Evolutionary conservation across 2,888 invertebrate species (phyloP).

Genomic region (Ditula angustiorana): DNA sequence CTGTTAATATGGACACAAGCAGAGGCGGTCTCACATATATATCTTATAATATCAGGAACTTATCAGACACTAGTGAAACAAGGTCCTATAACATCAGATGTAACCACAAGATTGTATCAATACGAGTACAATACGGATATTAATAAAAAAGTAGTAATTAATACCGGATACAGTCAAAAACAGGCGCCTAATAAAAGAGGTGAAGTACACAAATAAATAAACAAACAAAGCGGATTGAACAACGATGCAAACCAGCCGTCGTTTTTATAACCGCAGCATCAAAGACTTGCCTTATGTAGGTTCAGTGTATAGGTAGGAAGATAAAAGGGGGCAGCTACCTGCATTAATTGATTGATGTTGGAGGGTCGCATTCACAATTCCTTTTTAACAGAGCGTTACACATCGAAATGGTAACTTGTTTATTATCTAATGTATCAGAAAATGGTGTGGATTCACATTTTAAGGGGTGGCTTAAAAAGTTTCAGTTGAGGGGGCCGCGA

Average conservation of each 20-base stretch:
- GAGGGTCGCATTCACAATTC: constrained; percentile 50
- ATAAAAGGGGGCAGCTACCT: constrained; percentile 57
- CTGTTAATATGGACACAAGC: no score
- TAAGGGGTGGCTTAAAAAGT: background rate
- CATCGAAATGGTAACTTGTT: constrained; percentile 29
- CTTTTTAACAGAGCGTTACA: constrained; percentile 17
- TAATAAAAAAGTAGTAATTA: no score
- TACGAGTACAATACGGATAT: no score
- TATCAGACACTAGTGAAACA: no score
- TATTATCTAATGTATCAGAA: constrained; percentile 25
- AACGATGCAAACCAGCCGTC: constrained; percentile 2
- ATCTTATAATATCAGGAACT: no score
- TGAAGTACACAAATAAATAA: background rate
- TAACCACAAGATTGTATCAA: no score
- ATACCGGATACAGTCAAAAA: background rate
- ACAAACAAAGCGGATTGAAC: constrained; percentile 1
- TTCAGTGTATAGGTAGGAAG: constrained; percentile 32
- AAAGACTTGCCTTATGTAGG: constrained; percentile 24
- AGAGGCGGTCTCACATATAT: no score
- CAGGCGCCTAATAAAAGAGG: constrained; percentile 2
- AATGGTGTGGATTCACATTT: constrained; percentile 4
- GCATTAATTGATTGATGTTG: constrained; percentile 69
- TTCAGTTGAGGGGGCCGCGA: no score
- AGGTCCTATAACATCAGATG: no score
- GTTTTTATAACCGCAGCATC: constrained; percentile 17